Conservation (phyloP, 2,888 invertebrate genomes). For the Eupithecia subumbrata region DNA sequence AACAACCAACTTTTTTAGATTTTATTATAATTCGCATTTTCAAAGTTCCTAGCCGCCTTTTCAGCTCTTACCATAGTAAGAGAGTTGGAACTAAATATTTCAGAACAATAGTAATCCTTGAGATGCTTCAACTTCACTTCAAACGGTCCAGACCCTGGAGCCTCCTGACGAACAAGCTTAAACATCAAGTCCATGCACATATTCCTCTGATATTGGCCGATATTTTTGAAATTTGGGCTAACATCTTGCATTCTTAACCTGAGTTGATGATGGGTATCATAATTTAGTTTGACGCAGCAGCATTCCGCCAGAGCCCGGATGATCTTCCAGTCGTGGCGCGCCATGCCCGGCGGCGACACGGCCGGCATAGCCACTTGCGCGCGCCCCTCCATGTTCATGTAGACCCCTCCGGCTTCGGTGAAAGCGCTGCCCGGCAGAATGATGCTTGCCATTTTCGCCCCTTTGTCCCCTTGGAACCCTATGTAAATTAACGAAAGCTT, state of each 20-base stretch:
- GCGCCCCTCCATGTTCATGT: slow-evolving; percentile 98
- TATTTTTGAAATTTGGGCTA: slow-evolving; percentile 66
- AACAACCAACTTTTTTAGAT: slow-evolving; percentile 18
- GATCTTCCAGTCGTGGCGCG: slow-evolving; percentile 99
- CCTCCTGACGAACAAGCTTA: slow-evolving; percentile 38
- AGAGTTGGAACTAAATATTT: slow-evolving; percentile 71
- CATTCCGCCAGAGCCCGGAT: slow-evolving; percentile 82
- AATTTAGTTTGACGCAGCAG: slow-evolving; percentile 47
- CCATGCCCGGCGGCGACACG: slow-evolving; percentile 95
- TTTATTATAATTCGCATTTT: slow-evolving; percentile 51
- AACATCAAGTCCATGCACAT: slow-evolving; percentile 54
- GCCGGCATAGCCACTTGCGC: slow-evolving; percentile 94
- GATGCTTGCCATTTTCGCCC: slow-evolving; percentile 94
- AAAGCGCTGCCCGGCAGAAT: slow-evolving; percentile 98
- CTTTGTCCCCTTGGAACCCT: slow-evolving; percentile 98
- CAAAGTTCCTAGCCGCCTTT: slow-evolving; percentile 59
- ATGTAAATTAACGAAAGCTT: slow-evolving; percentile 92
- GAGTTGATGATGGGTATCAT: neutral
- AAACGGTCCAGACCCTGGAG: slow-evolving; percentile 35
- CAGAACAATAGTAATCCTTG: slow-evolving; percentile 72
- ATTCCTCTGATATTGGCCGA: slow-evolving; percentile 62
- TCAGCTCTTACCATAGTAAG: slow-evolving; percentile 69
- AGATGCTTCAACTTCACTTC: slow-evolving; percentile 63
- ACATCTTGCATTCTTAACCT: slow-evolving; percentile 63
- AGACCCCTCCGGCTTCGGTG: slow-evolving; percentile 97